A percentile compares a stretch with the other conserved stretches of the same genome.
Conservation (phyloP, 1,140 invertebrate genomes). For the Brachystomella parvula region DNA sequence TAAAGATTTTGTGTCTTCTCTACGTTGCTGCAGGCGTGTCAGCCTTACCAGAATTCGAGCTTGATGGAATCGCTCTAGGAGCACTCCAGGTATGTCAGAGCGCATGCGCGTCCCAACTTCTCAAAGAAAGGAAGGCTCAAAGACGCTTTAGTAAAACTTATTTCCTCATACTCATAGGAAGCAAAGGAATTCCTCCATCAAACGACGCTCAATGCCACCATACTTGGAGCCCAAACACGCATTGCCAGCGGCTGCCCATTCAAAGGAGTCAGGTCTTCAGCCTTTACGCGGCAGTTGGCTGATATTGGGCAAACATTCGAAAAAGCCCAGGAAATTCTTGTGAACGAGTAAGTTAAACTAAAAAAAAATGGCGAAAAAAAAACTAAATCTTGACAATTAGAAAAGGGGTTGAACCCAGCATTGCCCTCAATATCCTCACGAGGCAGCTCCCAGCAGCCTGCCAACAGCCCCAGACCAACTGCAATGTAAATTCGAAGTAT, state of each 20-base stretch:
- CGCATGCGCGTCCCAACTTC: too few species aligned
- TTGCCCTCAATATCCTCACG: not conserved
- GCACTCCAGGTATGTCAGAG: too few species aligned
- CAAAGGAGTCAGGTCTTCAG: not conserved
- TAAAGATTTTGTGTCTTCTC: too few species aligned
- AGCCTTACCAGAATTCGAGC: too few species aligned
- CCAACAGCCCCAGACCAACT: slow-evolving; percentile 5
- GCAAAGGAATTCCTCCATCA: not conserved
- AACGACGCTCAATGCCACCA: not conserved
- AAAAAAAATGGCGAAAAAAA: not conserved
- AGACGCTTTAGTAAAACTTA: too few species aligned
- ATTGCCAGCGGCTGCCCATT: not conserved
- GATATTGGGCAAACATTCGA: not conserved
- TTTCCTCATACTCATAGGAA: not conserved
- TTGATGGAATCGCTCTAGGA: too few species aligned
- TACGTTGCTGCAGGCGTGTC: too few species aligned
- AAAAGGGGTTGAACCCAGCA: not conserved
- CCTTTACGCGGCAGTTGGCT: slow-evolving; percentile 2
- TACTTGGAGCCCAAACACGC: not conserved
- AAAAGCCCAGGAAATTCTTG: not conserved
- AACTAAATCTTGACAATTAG: not conserved
- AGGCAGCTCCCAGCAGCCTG: slow-evolving; percentile 10
- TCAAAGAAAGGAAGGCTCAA: too few species aligned
- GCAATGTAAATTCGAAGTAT: slow-evolving; percentile 16
- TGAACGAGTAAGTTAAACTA: not conserved